Evolutionary conservation across 2,888 invertebrate species (phyloP).

Genomic region (Morpho helenor): DNA sequence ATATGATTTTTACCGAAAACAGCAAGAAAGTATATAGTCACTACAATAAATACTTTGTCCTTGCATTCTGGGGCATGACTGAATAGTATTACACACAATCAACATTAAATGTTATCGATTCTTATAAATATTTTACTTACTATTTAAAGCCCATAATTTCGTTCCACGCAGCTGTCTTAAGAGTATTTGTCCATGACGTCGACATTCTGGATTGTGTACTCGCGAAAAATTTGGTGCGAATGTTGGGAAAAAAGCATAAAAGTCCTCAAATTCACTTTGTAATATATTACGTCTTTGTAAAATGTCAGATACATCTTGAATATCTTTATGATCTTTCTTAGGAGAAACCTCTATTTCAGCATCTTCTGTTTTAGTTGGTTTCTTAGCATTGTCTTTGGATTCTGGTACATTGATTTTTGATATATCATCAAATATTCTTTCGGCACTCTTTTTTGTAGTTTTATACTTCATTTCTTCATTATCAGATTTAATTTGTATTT

Average conservation of each 20-base stretch:
- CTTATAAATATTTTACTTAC: conserved; percentile 78
- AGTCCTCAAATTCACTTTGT: conserved; percentile 79
- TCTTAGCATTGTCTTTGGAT: conserved; percentile 5
- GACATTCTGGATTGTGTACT: conserved; percentile 82
- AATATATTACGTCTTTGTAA: conserved; percentile 62
- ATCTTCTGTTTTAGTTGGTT: conserved; percentile 9
- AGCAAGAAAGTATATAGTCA: no score
- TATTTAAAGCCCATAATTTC: conserved; percentile 86
- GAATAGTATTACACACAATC: no score
- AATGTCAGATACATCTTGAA: conserved; percentile 59
- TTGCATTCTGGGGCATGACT: no score
- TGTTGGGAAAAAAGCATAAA: conserved; percentile 82
- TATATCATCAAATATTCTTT: background rate
- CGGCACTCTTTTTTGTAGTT: no score
- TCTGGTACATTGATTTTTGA: conserved; percentile 7
- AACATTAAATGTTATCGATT: no score
- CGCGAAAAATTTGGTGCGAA: conserved; percentile 84
- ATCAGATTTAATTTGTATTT: conserved; percentile 3
- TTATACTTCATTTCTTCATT: conserved; percentile 8
- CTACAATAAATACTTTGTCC: no score
- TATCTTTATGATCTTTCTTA: conserved; percentile 41
- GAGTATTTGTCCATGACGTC: conserved; percentile 84
- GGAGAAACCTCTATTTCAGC: conserved; percentile 13
- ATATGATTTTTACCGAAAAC: no score
- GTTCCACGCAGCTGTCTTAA: conserved; percentile 83